These are phyloP conservation scores for Oligia fasciuncula DNA, from an alignment of 2,888 invertebrate species.

Conservation along the genomic window DNA sequence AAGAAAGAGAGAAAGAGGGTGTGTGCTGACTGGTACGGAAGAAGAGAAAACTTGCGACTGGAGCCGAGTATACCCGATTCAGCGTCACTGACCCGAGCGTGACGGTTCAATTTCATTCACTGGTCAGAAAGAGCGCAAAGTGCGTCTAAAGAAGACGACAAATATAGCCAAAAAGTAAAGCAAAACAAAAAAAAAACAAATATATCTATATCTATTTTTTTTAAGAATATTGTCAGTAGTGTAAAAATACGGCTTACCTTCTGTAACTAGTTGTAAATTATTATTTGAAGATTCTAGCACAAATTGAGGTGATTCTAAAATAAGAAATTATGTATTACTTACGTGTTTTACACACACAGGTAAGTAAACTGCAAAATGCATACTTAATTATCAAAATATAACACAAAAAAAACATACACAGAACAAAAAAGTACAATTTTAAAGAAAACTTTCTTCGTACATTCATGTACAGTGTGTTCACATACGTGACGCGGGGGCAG, in stretches of 20 bases:
- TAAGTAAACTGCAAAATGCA: neutral
- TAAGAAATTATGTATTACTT: no score
- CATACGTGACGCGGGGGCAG: conserved; percentile 64
- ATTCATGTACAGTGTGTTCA: conserved; percentile 45
- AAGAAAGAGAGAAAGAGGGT: neutral
- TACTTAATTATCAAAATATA: neutral
- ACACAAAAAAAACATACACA: neutral
- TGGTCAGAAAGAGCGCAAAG: neutral
- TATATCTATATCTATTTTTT: no score
- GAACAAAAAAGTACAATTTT: neutral
- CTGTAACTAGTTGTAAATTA: neutral
- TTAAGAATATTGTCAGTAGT: neutral
- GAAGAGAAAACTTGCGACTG: neutral
- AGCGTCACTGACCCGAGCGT: neutral
- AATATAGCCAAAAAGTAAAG: no score
- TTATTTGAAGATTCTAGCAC: neutral
- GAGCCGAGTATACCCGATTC: neutral
- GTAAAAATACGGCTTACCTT: neutral
- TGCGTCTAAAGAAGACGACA: no score
- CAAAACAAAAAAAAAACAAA: no score
- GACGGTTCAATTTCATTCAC: neutral
- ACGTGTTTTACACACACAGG: neutral
- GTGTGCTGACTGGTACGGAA: neutral
- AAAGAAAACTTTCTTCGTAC: conserved; percentile 49
- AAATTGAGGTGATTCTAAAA: no score